Evolutionary conservation across 2,888 invertebrate species (phyloP).

Genomic region (Ptilodon capucinus): DNA sequence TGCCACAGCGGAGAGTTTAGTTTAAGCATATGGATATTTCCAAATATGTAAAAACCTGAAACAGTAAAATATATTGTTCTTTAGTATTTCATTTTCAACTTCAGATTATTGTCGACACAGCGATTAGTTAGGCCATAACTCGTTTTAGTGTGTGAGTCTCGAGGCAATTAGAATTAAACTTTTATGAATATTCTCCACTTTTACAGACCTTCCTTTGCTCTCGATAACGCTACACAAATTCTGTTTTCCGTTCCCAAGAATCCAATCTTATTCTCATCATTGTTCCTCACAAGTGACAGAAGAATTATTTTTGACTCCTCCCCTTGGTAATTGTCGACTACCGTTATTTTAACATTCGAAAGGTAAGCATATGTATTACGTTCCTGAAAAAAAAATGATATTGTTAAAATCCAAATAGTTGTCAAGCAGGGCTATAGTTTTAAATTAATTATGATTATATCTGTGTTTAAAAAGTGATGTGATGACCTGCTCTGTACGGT

Average conservation of each 20-base stretch:
- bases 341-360: slow-evolving; percentile 83
- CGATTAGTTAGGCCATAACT: too few relatives aligned
- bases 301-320: slow-evolving; percentile 90
- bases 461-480: too few relatives aligned
- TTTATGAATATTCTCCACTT: neutral
- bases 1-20: slow-evolving; percentile 78
- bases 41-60: slow-evolving; percentile 85
- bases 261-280: slow-evolving; percentile 84
- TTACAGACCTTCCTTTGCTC: slow-evolving; percentile 83
- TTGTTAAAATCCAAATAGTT: too few relatives aligned
- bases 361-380: slow-evolving; percentile 53
- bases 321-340: slow-evolving; percentile 92
- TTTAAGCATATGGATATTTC: slow-evolving; percentile 83
- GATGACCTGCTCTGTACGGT: too few relatives aligned
- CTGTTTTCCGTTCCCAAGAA: slow-evolving; percentile 87
- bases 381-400: slow-evolving; percentile 46
- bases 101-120: too few relatives aligned
- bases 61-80: slow-evolving; percentile 1
- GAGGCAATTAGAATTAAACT: too few relatives aligned
- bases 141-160: too few relatives aligned
- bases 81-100: too few relatives aligned
- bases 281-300: slow-evolving; percentile 89
- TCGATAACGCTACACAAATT: slow-evolving; percentile 89
- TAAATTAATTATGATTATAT: too few relatives aligned
- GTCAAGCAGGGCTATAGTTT: too few relatives aligned